Evolutionary conservation across 2,888 invertebrate genomes (phyloP), one percentile per base, ranked within the genome.

Genomic region (Escarpia spicata): DNA sequence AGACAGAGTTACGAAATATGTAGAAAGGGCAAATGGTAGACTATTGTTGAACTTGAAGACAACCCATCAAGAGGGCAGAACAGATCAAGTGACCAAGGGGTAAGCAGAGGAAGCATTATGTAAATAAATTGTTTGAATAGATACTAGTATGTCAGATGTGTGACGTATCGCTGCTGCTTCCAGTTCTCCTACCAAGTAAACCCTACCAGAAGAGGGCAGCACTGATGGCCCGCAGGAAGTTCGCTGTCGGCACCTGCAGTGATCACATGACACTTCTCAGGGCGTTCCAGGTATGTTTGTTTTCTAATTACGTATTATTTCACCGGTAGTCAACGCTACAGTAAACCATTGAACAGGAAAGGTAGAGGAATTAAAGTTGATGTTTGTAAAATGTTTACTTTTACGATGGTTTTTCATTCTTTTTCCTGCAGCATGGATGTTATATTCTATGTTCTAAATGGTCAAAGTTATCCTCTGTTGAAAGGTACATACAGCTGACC

Each of bases 211-310:
- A 96, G 94, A 94, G 96, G 95, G 97, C 97, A 0, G 97, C 98
- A 31, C 96, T 97, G 91, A 97, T 97, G 3, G 97, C 98, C 94
- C 97, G 98, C 37, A 97, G 97, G 94, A 97, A 97, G 92, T 97
- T 99, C 94, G 97, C 98, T 0, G 97, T 97, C 0, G 97, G 98
- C 44, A 97, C 98, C 10, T 98, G 97, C 95, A 99, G 99, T 94
- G 99, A 99, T 96, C 99, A 99, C 95, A 98, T 99, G 97, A 97
- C 98, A 9, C 97, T 99, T 92, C 96, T 99, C 4, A 97, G 98
- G 93, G 98, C 98, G 0, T 98, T 98, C 96, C 98, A 98, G 97
- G 98, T 98, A 96, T 95, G 37, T 43, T 90, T 92, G 15, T 75
- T 44, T 91, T 92, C 94, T 43, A 19, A 19, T 90, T 37, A 6